Base-by-base conservation (phyloP, 30 jellyfish, hydroid and myxozoan species). In the Aurelia aurita region DNA sequence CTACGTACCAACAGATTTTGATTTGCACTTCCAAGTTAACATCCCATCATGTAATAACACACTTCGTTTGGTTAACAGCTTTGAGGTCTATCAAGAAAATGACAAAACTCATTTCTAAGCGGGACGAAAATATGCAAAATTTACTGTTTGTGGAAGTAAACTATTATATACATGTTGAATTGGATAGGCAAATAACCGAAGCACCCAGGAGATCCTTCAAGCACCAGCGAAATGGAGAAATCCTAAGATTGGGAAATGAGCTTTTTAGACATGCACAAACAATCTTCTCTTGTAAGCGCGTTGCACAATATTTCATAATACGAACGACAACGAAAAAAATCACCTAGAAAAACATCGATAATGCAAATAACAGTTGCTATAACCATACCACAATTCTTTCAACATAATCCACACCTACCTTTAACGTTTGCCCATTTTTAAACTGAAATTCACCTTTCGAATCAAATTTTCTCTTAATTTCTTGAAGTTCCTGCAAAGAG, bases 1-100 rank as follows among this genome's bases (percentile, higher is more conserved):
- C 49, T 8, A 83, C 99, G 25, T 79, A 94, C 99, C 99, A 58
- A 85, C 70, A 14, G 83, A n/a, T 64, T 94, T 94, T 10, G 85
- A 35, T 85, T 85, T 94, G 21, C 97, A 97, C 67, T 68, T 77
- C 93, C 94, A 86, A 11, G 85, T 69, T 12, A 88, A 21, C 14
- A 34, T 88, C 21, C 94, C 96, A 20, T 94, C 99, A 66, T 84
- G 88, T 28, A 77, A 39, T 9, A 94, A 75, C 9, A 74, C 74
- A 74, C 97, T 89, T 72, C 99, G 64, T 49, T 64, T 84, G 61
- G 55, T 61, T 39, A 94, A 94, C 29, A 94, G 39, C 43, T 94
- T 89, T n/a, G 90, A 82, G 55, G 59, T 92, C 98, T 92, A 57
- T 20, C 61, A 82, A 74, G 18, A 58, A 58, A 51, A 79, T 80